Evolutionary conservation across 2,113 vertebrate species (phyloP).

Genomic region (Pyxicephalus adspersus): DNA sequence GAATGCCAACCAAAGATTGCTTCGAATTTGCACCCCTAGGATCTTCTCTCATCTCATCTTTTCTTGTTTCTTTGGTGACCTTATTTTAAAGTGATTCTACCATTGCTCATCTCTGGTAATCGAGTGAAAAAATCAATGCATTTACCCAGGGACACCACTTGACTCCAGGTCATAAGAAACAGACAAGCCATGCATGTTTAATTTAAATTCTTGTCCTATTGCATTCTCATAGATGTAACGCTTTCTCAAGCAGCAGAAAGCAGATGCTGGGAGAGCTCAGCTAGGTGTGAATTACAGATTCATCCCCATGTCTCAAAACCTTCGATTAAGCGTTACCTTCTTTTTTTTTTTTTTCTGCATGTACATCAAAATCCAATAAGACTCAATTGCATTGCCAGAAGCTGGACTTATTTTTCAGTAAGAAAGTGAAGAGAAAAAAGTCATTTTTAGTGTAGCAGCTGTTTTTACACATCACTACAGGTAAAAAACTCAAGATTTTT

Average conservation of each 20-base stretch:
- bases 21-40: slow-evolving; percentile 43
- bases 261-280: slow-evolving; percentile 13
- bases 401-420: slow-evolving; percentile 2
- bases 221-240: slow-evolving; percentile 39
- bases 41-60: slow-evolving; percentile 30
- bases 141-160: slow-evolving; percentile 51
- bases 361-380: slow-evolving; percentile 39
- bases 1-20: slow-evolving; percentile 60
- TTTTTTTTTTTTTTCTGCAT: slow-evolving; percentile 39
- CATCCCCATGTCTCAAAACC: slow-evolving; percentile 28
- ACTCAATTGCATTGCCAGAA: slow-evolving; percentile 12
- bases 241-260: slow-evolving; percentile 23
- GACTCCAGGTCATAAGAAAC: slow-evolving; percentile 52
- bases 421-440: slow-evolving; percentile 13
- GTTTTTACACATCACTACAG: slow-evolving; percentile 12
- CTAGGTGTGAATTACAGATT: slow-evolving; percentile 42
- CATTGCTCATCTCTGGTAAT: slow-evolving; percentile 46
- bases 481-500: slow-evolving; percentile 20
- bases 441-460: neutral
- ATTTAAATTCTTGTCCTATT: slow-evolving; percentile 47
- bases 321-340: slow-evolving; percentile 16
- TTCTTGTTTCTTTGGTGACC: slow-evolving; percentile 46
- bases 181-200: slow-evolving; percentile 53
- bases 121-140: slow-evolving; percentile 54
- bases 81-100: slow-evolving; percentile 51